These are phyloP conservation scores for Athalia circularis DNA, from an alignment of 2,888 invertebrate genomes.

Conservation along the genomic window DNA sequence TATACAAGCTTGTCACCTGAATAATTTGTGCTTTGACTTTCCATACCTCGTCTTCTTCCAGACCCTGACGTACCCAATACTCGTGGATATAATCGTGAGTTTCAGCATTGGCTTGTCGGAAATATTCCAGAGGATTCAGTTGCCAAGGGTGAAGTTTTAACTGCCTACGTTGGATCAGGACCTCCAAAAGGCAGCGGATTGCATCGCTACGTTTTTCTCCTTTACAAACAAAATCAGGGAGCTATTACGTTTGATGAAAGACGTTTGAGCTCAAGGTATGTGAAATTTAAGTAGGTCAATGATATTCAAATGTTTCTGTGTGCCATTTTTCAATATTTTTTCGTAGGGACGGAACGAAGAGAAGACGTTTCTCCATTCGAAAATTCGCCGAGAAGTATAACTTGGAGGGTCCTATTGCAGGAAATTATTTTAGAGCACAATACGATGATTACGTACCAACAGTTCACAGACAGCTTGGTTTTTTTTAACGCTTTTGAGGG, in stretches of 20 bases:
- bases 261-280: constrained; percentile 65
- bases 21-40: neutral
- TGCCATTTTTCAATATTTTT: constrained; percentile 14
- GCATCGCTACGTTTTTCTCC: constrained; percentile 70
- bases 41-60: constrained; percentile 47
- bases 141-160: constrained; percentile 69
- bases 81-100: constrained; percentile 69
- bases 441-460: constrained; percentile 79
- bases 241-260: constrained; percentile 71
- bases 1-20: neutral
- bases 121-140: constrained; percentile 72
- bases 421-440: constrained; percentile 79
- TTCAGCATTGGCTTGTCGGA: constrained; percentile 72
- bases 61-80: constrained; percentile 68
- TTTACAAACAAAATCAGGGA: constrained; percentile 72
- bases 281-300: neutral
- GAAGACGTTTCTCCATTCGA: constrained; percentile 78
- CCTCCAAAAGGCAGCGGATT: constrained; percentile 66
- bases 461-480: constrained; percentile 71
- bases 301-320: constrained; percentile 7
- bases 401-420: constrained; percentile 78
- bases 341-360: constrained; percentile 74
- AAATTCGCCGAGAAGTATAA: constrained; percentile 79
- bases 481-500: neutral
- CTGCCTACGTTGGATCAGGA: constrained; percentile 71